phyloP scores from a whole-genome alignment of 2,888 invertebrate genomes.

The Cataglyphis rosenhaueri region DNA sequence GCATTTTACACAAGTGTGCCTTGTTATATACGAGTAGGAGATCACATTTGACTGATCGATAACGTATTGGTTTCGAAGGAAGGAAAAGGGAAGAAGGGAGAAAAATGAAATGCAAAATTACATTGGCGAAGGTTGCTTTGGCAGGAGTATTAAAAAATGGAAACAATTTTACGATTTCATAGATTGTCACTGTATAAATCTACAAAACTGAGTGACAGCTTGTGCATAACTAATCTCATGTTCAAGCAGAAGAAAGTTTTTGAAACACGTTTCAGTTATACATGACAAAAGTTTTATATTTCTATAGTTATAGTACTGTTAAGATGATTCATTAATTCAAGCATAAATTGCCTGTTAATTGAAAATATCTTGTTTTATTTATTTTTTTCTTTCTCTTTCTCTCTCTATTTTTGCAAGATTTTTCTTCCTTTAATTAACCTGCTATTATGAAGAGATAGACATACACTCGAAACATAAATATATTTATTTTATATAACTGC shows the following conservation, averaged over 20 bases:
- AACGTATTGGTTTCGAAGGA: slow-evolving; percentile 16
- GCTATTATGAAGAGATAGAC: not conserved
- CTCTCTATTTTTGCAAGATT: not conserved
- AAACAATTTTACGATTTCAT: not conserved
- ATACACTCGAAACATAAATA: not conserved
- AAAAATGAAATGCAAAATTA: slow-evolving; percentile 15
- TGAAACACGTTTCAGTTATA: slow-evolving; percentile 2
- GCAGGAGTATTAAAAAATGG: slow-evolving; percentile 4
- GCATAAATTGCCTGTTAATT: not conserved
- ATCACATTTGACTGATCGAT: slow-evolving; percentile 34
- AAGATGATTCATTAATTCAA: slow-evolving; percentile 15
- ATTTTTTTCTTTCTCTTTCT: not conserved
- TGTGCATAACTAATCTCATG: slow-evolving; percentile 9
- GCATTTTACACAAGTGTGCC: slow-evolving; percentile 26
- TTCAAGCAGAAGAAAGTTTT: not conserved
- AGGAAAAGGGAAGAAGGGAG: too few species aligned
- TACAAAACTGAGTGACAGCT: slow-evolving; percentile 23
- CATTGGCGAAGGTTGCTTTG: not conserved
- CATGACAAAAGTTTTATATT: not conserved
- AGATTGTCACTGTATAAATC: slow-evolving; percentile 21
- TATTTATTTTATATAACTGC: not conserved
- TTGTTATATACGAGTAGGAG: slow-evolving; percentile 17
- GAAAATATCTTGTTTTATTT: not conserved
- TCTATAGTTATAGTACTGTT: not conserved
- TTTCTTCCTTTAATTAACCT: not conserved